These are phyloP conservation scores for Amiota minor DNA, from an alignment of 2,888 invertebrate genomes.

Conservation along the genomic window DNA sequence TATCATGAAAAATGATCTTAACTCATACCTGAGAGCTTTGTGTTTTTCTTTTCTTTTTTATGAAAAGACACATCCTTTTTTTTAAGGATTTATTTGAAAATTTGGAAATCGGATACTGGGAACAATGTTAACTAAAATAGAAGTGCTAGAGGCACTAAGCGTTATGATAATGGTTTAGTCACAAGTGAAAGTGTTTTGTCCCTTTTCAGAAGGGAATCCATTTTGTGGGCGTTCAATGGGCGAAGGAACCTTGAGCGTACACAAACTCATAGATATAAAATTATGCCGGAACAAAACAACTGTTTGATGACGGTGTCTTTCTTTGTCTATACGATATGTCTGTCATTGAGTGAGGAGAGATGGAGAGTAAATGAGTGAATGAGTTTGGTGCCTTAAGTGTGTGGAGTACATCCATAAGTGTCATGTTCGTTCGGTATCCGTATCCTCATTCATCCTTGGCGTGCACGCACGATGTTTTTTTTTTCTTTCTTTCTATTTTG, in stretches of 20 bases:
- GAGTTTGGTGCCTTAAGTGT: conserved; percentile 37
- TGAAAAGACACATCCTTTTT: too few relatives aligned
- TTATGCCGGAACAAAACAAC: conserved; percentile 30
- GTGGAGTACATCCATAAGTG: conserved; percentile 65
- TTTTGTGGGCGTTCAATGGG: conserved; percentile 39
- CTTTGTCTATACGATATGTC: not conserved
- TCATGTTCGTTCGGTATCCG: conserved; percentile 61
- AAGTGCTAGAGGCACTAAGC: conserved; percentile 53
- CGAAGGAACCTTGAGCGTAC: not conserved
- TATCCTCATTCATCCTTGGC: conserved; percentile 65
- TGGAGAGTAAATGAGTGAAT: too few relatives aligned
- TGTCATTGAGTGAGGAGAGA: too few relatives aligned
- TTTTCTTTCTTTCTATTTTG: conserved; percentile 42
- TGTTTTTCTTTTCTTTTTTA: too few relatives aligned
- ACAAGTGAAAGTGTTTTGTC: conserved; percentile 60
- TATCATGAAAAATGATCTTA: too few relatives aligned
- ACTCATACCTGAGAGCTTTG: too few relatives aligned
- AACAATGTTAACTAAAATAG: conserved; percentile 41
- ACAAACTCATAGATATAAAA: too few relatives aligned
- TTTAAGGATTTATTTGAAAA: not conserved
- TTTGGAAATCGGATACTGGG: conserved; percentile 2
- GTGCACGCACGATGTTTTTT: conserved; percentile 66
- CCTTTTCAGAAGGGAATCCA: conserved; percentile 57
- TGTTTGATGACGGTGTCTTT: conserved; percentile 32
- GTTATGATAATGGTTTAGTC: conserved; percentile 54